These are phyloP conservation scores for Dasypus novemcinctus DNA, from an alignment of 2,113 vertebrate species.

Conservation along the genomic window DNA sequence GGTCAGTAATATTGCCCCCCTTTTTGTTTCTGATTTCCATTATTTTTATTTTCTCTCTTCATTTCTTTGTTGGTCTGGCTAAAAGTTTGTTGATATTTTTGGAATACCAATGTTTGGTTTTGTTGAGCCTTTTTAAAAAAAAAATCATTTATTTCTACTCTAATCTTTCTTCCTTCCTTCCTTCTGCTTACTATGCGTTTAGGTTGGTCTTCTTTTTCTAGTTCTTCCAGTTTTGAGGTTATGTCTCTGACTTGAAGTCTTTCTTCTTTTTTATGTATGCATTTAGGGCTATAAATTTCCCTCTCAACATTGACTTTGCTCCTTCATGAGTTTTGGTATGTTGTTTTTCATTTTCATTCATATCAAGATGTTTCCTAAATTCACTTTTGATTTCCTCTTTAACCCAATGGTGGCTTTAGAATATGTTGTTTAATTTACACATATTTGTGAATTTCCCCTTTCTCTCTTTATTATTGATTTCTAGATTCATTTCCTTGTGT, in stretches of 20 bases:
- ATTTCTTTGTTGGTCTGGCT: no score
- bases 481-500: background rate
- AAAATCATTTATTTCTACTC: background rate
- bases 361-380: slow-evolving; percentile 11
- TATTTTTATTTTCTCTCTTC: no score
- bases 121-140: background rate
- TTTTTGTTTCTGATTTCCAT: no score
- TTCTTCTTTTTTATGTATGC: background rate
- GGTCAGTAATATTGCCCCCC: no score
- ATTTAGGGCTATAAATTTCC: background rate
- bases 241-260: slow-evolving; percentile 9
- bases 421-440: background rate
- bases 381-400: background rate
- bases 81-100: no score
- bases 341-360: background rate
- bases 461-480: slow-evolving; percentile 6
- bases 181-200: background rate
- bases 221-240: background rate
- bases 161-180: background rate
- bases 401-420: background rate
- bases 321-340: background rate
- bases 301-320: background rate
- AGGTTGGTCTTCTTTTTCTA: background rate
- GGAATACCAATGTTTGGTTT: background rate
- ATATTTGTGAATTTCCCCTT: background rate